Evolutionary conservation across 2,888 invertebrate species (phyloP).

Genomic region (Neoscelio sp.): DNA sequence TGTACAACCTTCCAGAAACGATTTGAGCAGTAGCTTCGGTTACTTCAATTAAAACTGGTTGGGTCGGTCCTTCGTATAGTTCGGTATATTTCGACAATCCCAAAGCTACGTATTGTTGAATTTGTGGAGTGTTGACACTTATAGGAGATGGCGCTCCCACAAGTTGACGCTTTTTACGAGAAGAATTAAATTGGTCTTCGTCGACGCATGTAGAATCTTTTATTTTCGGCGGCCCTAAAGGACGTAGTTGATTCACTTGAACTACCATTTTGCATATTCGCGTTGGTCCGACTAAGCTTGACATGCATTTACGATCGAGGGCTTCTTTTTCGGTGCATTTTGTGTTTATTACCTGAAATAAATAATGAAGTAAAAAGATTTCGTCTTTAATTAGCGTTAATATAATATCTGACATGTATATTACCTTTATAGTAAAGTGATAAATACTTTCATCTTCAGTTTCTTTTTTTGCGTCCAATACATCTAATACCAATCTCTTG

Average conservation of each 20-base stretch:
- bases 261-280: constrained; percentile 85
- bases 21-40: constrained; percentile 84
- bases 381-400: too few relatives aligned
- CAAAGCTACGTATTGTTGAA: constrained; percentile 67
- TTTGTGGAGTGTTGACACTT: constrained; percentile 66
- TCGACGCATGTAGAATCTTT: constrained; percentile 84
- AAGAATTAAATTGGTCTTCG: constrained; percentile 6
- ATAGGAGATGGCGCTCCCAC: constrained; percentile 57
- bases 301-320: constrained; percentile 67
- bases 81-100: constrained; percentile 72
- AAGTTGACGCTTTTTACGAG: constrained; percentile 24
- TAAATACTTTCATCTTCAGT: constrained; percentile 81
- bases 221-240: constrained; percentile 81
- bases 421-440: constrained; percentile 80
- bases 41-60: constrained; percentile 81
- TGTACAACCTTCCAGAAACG: constrained; percentile 85
- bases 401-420: too few relatives aligned
- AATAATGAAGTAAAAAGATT: not conserved
- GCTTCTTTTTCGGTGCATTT: constrained; percentile 79
- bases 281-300: constrained; percentile 70
- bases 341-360: constrained; percentile 80
- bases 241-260: constrained; percentile 79
- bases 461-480: constrained; percentile 82
- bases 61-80: constrained; percentile 69
- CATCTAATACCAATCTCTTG: constrained; percentile 83